phyloP scores from a whole-genome alignment of 2,113 vertebrate genomes.

The Rhodinocichla rosea region DNA sequence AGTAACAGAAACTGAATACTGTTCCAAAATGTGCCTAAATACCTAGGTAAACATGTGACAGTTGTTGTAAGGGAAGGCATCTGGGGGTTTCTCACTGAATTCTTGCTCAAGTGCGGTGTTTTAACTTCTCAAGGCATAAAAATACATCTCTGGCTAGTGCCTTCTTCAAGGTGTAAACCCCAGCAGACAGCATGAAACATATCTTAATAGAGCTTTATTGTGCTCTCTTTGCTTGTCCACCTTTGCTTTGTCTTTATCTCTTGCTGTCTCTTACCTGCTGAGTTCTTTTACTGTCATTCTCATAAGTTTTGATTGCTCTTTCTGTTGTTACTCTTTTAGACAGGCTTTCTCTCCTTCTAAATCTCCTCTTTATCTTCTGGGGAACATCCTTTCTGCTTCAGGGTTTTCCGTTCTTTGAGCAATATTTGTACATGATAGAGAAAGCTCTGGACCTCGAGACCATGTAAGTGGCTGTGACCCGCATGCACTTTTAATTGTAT shows the following conservation, averaged over 20 bases:
- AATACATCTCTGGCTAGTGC: background rate
- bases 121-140: background rate
- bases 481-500: background rate
- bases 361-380: background rate
- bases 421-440: background rate
- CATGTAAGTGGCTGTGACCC: background rate
- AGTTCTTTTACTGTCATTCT: background rate
- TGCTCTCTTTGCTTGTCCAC: background rate
- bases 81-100: background rate
- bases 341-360: background rate
- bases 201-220: background rate
- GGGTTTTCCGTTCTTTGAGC: background rate
- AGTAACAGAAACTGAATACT: background rate
- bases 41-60: background rate
- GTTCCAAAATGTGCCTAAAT: background rate
- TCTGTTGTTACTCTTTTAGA: background rate
- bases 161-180: background rate
- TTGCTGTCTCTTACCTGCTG: background rate
- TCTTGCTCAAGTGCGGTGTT: background rate
- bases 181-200: background rate
- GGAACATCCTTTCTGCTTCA: background rate
- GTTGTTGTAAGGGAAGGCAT: background rate
- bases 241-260: slow-evolving; percentile 11
- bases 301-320: background rate
- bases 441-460: background rate